Evolutionary conservation across 1,140 invertebrate genomes (phyloP).

Genomic region (Uloborus diversus): DNA sequence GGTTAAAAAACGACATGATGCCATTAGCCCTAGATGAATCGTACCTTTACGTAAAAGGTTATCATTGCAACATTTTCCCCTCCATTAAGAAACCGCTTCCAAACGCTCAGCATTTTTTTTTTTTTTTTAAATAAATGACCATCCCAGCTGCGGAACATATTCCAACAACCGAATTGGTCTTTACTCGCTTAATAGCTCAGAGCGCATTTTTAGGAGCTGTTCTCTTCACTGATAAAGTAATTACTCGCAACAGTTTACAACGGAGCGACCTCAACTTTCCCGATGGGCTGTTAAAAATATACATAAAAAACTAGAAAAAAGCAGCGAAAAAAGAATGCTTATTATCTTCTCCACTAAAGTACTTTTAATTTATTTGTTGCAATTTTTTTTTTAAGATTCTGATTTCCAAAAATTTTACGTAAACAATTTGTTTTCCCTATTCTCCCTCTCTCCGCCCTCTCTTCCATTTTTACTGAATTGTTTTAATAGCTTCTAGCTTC

Average conservation of each 20-base stretch:
- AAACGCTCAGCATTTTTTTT: slow-evolving; percentile 15
- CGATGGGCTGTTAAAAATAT: too few relatives aligned
- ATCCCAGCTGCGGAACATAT: slow-evolving; percentile 27
- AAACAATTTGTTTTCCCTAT: slow-evolving; percentile 9
- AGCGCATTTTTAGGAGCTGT: slow-evolving; percentile 4
- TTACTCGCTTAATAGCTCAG: slow-evolving; percentile 15
- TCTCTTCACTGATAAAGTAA: slow-evolving; percentile 43
- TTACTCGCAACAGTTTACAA: slow-evolving; percentile 44
- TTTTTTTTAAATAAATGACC: slow-evolving; percentile 36
- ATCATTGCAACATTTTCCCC: slow-evolving; percentile 36
- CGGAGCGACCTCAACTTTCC: background rate
- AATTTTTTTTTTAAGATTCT: background rate
- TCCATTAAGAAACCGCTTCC: slow-evolving; percentile 37
- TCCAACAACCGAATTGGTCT: slow-evolving; percentile 32
- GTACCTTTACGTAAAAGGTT: slow-evolving; percentile 15
- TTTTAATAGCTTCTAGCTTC: slow-evolving; percentile 31
- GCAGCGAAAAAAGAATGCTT: background rate
- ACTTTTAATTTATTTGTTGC: slow-evolving; percentile 28
- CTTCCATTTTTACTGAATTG: background rate
- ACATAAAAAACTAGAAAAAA: too few relatives aligned
- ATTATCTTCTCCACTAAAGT: slow-evolving; percentile 32
- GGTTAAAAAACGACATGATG: too few relatives aligned
- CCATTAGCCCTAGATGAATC: slow-evolving; percentile 10
- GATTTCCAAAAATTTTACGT: slow-evolving; percentile 29
- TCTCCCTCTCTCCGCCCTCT: too few relatives aligned